Conservation (phyloP, 2,888 invertebrate species). For the Rhyacophila evoluta region DNA sequence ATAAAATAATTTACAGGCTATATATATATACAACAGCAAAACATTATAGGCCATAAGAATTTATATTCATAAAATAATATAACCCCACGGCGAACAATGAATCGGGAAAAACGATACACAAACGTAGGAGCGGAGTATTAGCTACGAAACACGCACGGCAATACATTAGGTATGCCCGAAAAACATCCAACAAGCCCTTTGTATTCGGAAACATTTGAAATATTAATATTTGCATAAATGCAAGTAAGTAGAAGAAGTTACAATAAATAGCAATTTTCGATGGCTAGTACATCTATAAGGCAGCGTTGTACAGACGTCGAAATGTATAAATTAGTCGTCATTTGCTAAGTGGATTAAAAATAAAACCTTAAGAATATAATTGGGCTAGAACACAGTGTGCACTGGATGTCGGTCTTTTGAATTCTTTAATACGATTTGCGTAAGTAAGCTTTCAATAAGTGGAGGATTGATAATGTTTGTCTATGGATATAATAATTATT, state of each 20-base stretch:
- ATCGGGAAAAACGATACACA: not conserved
- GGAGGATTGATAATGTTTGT: no score
- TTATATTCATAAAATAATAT: constrained; percentile 2
- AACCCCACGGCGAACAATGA: not conserved
- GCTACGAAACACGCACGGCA: not conserved
- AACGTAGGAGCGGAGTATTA: not conserved
- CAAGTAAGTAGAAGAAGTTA: not conserved
- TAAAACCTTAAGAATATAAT: no score
- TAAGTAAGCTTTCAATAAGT: no score
- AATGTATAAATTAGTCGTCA: not conserved
- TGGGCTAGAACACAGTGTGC: no score
- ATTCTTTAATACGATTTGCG: no score
- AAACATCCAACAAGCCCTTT: constrained; percentile 11
- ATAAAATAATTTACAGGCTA: not conserved
- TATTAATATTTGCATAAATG: constrained; percentile 12
- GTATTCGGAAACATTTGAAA: constrained; percentile 4
- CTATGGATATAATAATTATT: no score
- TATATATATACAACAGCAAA: not conserved
- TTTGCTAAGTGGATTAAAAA: no score
- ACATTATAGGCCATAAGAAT: not conserved
- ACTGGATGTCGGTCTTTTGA: no score
- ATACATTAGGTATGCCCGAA: not conserved
- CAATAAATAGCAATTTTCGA: constrained; percentile 1
- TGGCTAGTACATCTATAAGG: not conserved
- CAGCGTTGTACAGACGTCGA: not conserved